Conservation (phyloP, 2,888 invertebrate genomes). For the Anarsia innoxiella region DNA sequence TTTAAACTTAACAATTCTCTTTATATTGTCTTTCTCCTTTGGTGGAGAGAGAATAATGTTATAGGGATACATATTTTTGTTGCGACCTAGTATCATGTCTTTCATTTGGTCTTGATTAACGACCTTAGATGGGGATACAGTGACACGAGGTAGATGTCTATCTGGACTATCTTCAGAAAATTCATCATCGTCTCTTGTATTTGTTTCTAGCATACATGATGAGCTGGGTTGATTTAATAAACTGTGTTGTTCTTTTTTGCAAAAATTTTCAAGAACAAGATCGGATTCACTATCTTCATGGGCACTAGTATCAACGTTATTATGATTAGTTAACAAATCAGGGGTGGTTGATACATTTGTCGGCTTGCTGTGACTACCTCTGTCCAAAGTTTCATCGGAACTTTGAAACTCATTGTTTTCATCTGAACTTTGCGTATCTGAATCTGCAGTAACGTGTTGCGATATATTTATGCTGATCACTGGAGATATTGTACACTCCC, state of each 20-base stretch:
- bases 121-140: slow-evolving; percentile 27
- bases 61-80: slow-evolving; percentile 54
- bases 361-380: slow-evolving; percentile 9
- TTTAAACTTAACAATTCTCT: slow-evolving; percentile 51
- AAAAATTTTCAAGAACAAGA: background rate
- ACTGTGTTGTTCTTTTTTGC: too few species aligned
- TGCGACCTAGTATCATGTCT: slow-evolving; percentile 59
- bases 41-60: slow-evolving; percentile 59
- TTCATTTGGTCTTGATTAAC: slow-evolving; percentile 39
- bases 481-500: slow-evolving; percentile 52
- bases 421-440: slow-evolving; percentile 64
- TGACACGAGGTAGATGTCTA: slow-evolving; percentile 47
- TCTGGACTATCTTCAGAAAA: slow-evolving; percentile 46
- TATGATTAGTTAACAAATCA: slow-evolving; percentile 76
- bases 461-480: slow-evolving; percentile 77
- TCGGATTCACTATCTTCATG: slow-evolving; percentile 26
- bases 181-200: slow-evolving; percentile 29
- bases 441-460: slow-evolving; percentile 63
- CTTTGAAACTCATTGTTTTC: slow-evolving; percentile 59
- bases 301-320: slow-evolving; percentile 44
- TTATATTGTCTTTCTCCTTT: slow-evolving; percentile 39
- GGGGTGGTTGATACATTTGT: slow-evolving; percentile 56
- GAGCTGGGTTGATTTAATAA: background rate
- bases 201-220: slow-evolving; percentile 1
- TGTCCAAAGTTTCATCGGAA: slow-evolving; percentile 37